These are phyloP conservation scores for Rhynchotus rufescens DNA, from an alignment of 2,797 vertebrate genomes.

Conservation along the genomic window DNA sequence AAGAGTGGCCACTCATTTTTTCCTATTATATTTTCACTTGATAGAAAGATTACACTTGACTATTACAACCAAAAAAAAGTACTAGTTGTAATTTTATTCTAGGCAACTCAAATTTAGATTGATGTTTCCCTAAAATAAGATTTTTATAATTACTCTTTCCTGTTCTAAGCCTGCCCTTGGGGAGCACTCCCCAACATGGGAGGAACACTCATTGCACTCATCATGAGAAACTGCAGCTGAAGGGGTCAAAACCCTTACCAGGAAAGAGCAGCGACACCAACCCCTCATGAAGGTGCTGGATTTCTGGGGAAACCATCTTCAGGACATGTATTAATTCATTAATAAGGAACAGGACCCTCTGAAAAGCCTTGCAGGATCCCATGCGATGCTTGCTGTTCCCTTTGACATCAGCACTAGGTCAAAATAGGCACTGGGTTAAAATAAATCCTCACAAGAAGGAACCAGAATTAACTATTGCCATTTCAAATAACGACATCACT, in stretches of 20 bases:
- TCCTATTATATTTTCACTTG: constrained; percentile 37
- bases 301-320: neutral
- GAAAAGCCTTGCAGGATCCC: neutral
- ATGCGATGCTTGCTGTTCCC: neutral
- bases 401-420: neutral
- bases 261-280: neutral
- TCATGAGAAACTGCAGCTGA: neutral
- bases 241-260: neutral
- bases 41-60: constrained; percentile 11
- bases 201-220: neutral
- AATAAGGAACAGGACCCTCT: neutral
- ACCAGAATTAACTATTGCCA: neutral
- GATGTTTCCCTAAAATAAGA: constrained; percentile 42
- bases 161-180: neutral
- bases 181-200: neutral
- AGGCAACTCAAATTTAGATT: constrained; percentile 19
- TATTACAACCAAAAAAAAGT: neutral
- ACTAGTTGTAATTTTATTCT: constrained; percentile 15
- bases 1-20: constrained; percentile 24
- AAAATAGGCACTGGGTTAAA: neutral
- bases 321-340: neutral
- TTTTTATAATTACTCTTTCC: constrained; percentile 4
- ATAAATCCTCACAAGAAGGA: neutral
- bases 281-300: neutral
- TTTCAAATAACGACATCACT: neutral